Evolutionary conservation across 2,113 vertebrate genomes (phyloP), one percentile per base, ranked within the genome.

Genomic region (Elgaria multicarinata): DNA sequence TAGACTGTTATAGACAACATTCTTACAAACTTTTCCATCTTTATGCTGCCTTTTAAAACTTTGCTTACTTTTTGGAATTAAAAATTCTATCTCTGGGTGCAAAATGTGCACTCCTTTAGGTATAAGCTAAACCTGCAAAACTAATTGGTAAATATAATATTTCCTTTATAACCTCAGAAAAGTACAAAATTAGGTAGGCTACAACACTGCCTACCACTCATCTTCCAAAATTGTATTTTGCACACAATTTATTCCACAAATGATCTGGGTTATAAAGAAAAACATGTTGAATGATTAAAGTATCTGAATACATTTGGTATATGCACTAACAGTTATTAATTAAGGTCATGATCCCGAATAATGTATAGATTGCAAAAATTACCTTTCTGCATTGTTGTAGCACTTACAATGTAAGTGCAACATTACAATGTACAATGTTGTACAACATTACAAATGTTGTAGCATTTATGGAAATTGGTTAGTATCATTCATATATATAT

Each of bases 121-220:
- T 88, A 82, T 90, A 78, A n/a, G 74, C 46, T 81, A 81, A 44
- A 74, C 28, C 33, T 2, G 67, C n/a, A 7, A 87, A 83, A 69
- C 75, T 83, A 74, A 44, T 89, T 87, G 3, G 18, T 88, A 67
- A 82, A 36, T 1, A 58, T 44, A 58, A 58, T 83, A 50, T 31
- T 80, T 80, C n/a, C 44, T 42, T 85, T 3, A 76, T 91, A 1
- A 4, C 66, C 10, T 44, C 71, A 77, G 14, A 88, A 18, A 75
- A 79, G 13, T 31, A 13, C 81, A 90, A 90, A 62, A 85, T 74
- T 69, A 67, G 72, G 18, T 44, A 20, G 3, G 2, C 72, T 33
- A 85, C 82, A 4, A 18, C 67, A n/a, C 31, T 76, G 24, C 85
- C 16, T 14, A 75, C 26, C 39, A 28, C 24, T 6, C 36, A 87